Conservation (phyloP, 2,888 invertebrate genomes). For the Keiferia lycopersicella region DNA sequence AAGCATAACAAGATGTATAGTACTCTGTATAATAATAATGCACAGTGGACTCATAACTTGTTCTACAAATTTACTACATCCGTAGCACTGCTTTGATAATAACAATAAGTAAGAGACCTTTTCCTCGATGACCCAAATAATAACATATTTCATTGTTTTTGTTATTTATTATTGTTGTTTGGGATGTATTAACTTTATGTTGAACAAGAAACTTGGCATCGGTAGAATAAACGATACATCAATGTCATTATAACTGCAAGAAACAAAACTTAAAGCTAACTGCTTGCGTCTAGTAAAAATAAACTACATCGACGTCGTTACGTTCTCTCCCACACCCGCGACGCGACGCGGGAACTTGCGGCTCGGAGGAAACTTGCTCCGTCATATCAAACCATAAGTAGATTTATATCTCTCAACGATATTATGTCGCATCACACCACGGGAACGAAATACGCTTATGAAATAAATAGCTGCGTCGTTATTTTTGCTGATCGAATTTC, state of each 20-base stretch:
- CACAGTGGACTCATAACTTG: not conserved
- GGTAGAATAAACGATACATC: slow-evolving; percentile 11
- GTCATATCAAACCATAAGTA: slow-evolving; percentile 16
- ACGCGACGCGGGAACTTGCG: not conserved
- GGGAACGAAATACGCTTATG: slow-evolving; percentile 1
- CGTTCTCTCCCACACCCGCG: not conserved
- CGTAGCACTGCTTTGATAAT: not conserved
- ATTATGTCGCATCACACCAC: slow-evolving; percentile 9
- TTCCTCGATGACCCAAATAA: not conserved
- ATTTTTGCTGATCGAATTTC: slow-evolving; percentile 5
- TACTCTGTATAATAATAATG: not conserved
- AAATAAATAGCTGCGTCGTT: slow-evolving; percentile 1
- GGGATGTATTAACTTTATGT: not conserved
- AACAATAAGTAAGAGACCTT: not conserved
- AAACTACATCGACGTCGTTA: not conserved
- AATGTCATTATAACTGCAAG: not conserved
- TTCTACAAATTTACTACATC: not conserved
- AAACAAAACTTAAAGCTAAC: slow-evolving; percentile 3
- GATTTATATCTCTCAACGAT: slow-evolving; percentile 15
- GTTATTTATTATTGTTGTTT: slow-evolving; percentile 12
- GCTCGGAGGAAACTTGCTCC: not conserved
- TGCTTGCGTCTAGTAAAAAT: not conserved
- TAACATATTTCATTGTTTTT: slow-evolving; percentile 7
- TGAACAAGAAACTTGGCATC: slow-evolving; percentile 15
- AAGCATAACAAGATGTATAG: too few species aligned